Evolutionary conservation across 2,113 vertebrate genomes (phyloP), one percentile per base, ranked within the genome.

Genomic region (Lanius ludovicianus): DNA sequence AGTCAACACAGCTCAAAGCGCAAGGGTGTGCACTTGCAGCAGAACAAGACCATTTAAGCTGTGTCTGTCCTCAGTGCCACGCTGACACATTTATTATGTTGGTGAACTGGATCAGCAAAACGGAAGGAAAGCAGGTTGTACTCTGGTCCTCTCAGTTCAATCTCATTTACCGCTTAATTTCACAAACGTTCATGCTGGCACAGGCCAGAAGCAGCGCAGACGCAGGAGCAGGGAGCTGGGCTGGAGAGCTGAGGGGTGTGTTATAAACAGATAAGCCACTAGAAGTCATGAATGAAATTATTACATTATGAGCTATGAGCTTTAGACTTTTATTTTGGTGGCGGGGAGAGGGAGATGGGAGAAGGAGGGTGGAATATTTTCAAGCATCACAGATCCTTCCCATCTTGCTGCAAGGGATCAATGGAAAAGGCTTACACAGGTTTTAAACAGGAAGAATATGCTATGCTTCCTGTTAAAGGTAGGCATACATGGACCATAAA

Each of bases 101-200:
- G 31, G 74, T 53, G 71, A 92, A 88, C 59, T 83, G 80, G 79
- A 77, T 81, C 95, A 90, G 92, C 79, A 80, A 70, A 77, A 85
- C 6, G 11, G 86, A 92, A 94, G 90, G 73, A 65, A 87, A 90
- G 37, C 41, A 69, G 50, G 41, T 50, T 96, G 46, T 57, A 88
- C 80, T 57, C 75, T 46, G 37, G 18, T 46, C 59, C 68, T 83
- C 50, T 73, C 88, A 53, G 82, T 46, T 80, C 85, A 71, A 53
- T 62, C 82, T 88, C 82, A 88, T 92, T 93, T 92, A 69, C 31
- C 11, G 75, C 90, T 76, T 60, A 20, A 90, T 83, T 90, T 92
- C 82, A 90, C 82, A 85, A 83, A 85, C 24, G 78, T 15, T 79
- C 44, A 10, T 0, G 11, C 79, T 88, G 90, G 75, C 92, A 90